A percentile compares a stretch with the other conserved stretches of the same genome.
Evolutionary conservation across 2,113 vertebrate genomes (phyloP).

Genomic region (Epinephelus fuscoguttatus): DNA sequence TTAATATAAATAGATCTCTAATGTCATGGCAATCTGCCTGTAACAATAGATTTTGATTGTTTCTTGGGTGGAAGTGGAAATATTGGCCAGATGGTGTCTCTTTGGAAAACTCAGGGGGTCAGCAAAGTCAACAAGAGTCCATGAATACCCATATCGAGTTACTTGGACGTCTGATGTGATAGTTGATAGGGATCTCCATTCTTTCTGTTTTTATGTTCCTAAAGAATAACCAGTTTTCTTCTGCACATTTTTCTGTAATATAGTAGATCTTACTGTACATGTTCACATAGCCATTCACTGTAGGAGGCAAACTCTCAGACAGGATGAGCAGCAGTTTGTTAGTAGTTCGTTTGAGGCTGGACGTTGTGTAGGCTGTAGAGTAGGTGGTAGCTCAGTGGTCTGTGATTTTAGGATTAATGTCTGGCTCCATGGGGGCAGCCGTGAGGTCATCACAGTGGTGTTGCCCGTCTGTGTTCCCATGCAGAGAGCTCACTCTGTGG

Average conservation of each 20-base stretch:
- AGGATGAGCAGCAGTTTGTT: conserved; percentile 55
- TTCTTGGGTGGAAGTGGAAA: background rate
- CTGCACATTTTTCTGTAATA: background rate
- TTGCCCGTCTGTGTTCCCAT: conserved; percentile 50
- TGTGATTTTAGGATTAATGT: conserved; percentile 78
- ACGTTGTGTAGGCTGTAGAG: conserved; percentile 39
- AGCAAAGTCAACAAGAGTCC: background rate
- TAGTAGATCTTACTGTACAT: background rate
- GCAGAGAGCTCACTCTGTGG: conserved; percentile 1
- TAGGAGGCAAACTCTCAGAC: conserved; percentile 30
- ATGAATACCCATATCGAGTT: background rate
- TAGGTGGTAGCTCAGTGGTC: conserved; percentile 38
- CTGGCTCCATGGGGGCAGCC: conserved; percentile 68
- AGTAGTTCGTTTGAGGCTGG: conserved; percentile 57
- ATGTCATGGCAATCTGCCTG: background rate
- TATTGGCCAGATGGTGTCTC: conserved; percentile 9
- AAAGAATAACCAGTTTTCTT: background rate
- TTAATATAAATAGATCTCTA: background rate
- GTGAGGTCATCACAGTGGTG: conserved; percentile 66
- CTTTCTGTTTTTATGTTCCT: conserved; percentile 1
- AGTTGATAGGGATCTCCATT: background rate
- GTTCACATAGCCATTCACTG: background rate
- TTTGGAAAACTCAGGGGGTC: background rate
- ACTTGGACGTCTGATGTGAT: background rate
- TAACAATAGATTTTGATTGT: background rate